Base-by-base conservation (phyloP, 2,888 invertebrate genomes). In the Agonopterix subpropinquella region DNA sequence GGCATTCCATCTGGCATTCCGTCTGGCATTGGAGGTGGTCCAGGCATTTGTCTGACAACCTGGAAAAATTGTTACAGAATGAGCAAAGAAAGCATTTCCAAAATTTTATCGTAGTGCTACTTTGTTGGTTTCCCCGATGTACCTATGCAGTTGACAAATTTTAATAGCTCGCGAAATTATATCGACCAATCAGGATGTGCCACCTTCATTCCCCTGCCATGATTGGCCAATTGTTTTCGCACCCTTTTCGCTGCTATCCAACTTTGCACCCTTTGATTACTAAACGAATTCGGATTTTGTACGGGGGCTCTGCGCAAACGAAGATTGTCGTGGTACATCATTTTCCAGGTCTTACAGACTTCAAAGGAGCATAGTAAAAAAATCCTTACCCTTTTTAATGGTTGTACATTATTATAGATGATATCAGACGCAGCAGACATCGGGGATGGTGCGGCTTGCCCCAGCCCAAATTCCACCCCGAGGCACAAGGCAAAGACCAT, bases 41-140 rank as follows among this genome's bases (percentile, higher is more conserved):
- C 53, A 2, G 66, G 65, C 48, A 67, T 65, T 64, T 79, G 76
- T 58, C 85, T 69, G 11, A 63, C 67, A 44, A 81, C 60, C 85
- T 85, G 55, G 15, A 62, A 61, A 48, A 28, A 9, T 41, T 2
- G 11, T 7, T 11, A 11, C 39, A 39, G n/a, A 10, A n/a, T 39
- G 39, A 10, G 11, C 39, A 39, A n/a, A 37, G n/a, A 37, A 37
- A 37, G n/a, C 4, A 39, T n/a, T 39, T 11, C n/a, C 39, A 39
- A 3, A 39, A 10, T 8, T 11, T 39, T 39, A 39, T 11, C 11
- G 10, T 9, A 37, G 37, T 37, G 1, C 37, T 9, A 37, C 8
- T 1, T 9, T 37, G 2, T n/a, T n/a, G 1, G 37, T 37, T 9
- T 2, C 37, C 37, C 8, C 37, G 8, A 10, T 37, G 37, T 9